A percentile compares a stretch with the other conserved stretches of the same genome.
Evolutionary conservation across 2,888 invertebrate genomes (phyloP).

Genomic region (Drosophila longiperda): DNA sequence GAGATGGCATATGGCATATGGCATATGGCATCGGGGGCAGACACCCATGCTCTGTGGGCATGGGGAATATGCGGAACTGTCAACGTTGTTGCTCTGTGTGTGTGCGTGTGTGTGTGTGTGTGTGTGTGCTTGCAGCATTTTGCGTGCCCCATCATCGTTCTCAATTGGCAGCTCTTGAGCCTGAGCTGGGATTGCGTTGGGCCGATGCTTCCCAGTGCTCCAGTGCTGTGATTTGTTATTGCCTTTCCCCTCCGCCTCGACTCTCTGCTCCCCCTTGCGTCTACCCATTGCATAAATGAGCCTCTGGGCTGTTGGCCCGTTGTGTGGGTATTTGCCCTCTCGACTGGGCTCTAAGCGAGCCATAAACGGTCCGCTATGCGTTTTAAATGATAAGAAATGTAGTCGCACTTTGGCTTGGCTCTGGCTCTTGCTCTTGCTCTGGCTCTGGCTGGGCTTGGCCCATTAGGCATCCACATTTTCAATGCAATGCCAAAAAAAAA

Average conservation of each 20-base stretch:
- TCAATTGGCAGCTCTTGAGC: constrained; percentile 56
- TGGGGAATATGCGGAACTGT: constrained; percentile 40
- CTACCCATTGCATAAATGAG: background rate
- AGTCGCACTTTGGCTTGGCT: constrained; percentile 4
- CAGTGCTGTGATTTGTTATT: constrained; percentile 7
- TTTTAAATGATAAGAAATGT: constrained; percentile 78
- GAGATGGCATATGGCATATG: constrained; percentile 41
- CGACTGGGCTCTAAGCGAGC: constrained; percentile 52
- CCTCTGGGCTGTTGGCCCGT: background rate
- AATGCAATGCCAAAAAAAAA: background rate
- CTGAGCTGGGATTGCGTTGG: constrained; percentile 70
- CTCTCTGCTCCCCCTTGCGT: background rate
- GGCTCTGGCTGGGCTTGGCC: constrained; percentile 32
- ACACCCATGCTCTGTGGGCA: background rate
- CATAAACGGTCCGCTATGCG: constrained; percentile 71
- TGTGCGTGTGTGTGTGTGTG: background rate
- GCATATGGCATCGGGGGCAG: constrained; percentile 9
- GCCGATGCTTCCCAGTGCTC: constrained; percentile 66
- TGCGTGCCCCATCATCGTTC: constrained; percentile 15
- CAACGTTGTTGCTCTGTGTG: constrained; percentile 44
- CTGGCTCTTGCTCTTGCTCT: background rate
- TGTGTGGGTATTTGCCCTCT: constrained; percentile 43
- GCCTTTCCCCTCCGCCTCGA: background rate
- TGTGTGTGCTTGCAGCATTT: constrained; percentile 16
- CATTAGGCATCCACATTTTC: constrained; percentile 27